Evolutionary conservation across 2,797 vertebrate genomes (phyloP), one percentile per base, ranked within the genome.

Genomic region (Hybognathus amarus): DNA sequence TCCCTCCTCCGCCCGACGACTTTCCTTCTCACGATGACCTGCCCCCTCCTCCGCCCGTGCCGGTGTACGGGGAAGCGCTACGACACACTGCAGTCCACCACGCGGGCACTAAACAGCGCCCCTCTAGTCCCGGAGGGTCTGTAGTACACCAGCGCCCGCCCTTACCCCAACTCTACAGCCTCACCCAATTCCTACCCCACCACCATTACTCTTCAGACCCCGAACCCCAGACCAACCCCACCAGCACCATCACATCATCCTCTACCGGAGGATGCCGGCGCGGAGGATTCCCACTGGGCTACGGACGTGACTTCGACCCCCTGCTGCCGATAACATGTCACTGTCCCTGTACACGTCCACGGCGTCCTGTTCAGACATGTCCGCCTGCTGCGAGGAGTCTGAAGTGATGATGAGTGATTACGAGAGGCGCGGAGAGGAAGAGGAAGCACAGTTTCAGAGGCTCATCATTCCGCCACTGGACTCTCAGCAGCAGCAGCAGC

Each of bases 341-440:
- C 90, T 98, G 95, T 97, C 98, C 79, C 95, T 97, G 90, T 99
- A 97, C 82, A 93, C 97, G 66, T 96, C 97, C 92, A 96, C 97
- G 22, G 97, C 97, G 88, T 99, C 98, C 54, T 99, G 98, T 95
- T 99, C 98, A 0, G 98, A 99, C 84, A 96, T 99, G 96, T 99
- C 97, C 0, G 97, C 97, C 6, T 98, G 97, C 96, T 98, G 96
- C 86, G 95, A 96, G 93, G 98, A 98, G 94, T 98, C 97, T 1
- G 98, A 99, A 94, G 97, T 93, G 85, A 96, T 97, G 95, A 95
- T 99, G 92, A 99, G 98, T 93, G 98, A 99, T 95, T 99, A 97
- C 74, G 98, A 99, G 89, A 99, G 98, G 22, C 96, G 98, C 38
- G 96, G 97, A 0, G 98, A 99, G 0, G 97, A 98, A 0, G 93